These are phyloP conservation scores for Diabrotica undecimpunctata DNA, from an alignment of 1,140 invertebrate genomes.

Conservation along the genomic window DNA sequence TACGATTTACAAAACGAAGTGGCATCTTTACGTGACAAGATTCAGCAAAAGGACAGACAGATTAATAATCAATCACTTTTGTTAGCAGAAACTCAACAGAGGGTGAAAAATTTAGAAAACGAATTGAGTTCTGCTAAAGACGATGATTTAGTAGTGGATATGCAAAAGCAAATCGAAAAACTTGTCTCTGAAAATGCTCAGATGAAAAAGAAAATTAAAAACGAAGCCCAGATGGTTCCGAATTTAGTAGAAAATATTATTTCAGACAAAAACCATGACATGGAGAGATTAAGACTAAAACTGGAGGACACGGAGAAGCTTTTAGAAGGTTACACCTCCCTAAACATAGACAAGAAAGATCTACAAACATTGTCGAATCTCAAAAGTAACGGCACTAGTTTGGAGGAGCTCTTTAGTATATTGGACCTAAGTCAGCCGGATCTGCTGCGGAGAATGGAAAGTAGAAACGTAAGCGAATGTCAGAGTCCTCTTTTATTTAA, in stretches of 20 bases:
- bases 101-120: constrained; percentile 52
- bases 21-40: constrained; percentile 54
- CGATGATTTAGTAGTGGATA: constrained; percentile 52
- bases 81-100: constrained; percentile 48
- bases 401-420: constrained; percentile 29
- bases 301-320: constrained; percentile 52
- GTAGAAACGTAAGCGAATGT: constrained; percentile 23
- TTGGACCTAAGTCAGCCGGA: constrained; percentile 33
- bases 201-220: constrained; percentile 51
- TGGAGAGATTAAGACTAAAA: constrained; percentile 58
- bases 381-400: constrained; percentile 41
- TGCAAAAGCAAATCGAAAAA: constrained; percentile 54
- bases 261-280: constrained; percentile 65
- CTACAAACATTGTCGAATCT: constrained; percentile 39
- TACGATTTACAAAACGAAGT: constrained; percentile 61
- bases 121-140: constrained; percentile 50
- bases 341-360: constrained; percentile 55
- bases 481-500: constrained; percentile 18
- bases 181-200: constrained; percentile 54
- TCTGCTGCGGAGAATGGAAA: constrained; percentile 47
- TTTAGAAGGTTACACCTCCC: constrained; percentile 48
- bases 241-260: constrained; percentile 61
- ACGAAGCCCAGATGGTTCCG: constrained; percentile 50
- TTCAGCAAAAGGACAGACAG: constrained; percentile 57
- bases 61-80: constrained; percentile 52